phyloP scores from a whole-genome alignment of 2,888 invertebrate genomes.

The Congeria kusceri region DNA sequence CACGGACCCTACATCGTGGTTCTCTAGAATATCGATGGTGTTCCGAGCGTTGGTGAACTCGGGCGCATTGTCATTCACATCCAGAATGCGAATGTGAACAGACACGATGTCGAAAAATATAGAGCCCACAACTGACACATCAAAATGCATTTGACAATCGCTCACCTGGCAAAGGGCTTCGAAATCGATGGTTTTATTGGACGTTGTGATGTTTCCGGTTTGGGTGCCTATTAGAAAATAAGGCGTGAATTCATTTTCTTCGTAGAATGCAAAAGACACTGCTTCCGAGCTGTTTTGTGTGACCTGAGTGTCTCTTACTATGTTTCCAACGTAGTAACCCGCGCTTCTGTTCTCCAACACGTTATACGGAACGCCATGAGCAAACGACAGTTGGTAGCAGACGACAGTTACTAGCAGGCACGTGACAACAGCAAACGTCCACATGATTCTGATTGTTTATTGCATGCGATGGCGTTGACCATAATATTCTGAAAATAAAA shows the following conservation, averaged over 20 bases:
- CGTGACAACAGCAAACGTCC: conserved; percentile 1
- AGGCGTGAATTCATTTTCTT: conserved; percentile 6
- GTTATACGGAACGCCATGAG: conserved; percentile 29
- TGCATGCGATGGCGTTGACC: too few relatives aligned
- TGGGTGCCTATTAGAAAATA: conserved; percentile 42
- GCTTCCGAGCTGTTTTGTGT: conserved; percentile 33
- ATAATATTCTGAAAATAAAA: too few relatives aligned
- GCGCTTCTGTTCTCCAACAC: conserved; percentile 56
- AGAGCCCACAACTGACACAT: conserved; percentile 43
- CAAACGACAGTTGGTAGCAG: conserved; percentile 22
- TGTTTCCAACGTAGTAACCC: conserved; percentile 59
- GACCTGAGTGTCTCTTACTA: conserved; percentile 38
- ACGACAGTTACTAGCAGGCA: conserved; percentile 4
- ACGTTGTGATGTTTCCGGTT: conserved; percentile 49
- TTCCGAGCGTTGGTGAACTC: conserved; percentile 51
- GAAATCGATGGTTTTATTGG: conserved; percentile 40
- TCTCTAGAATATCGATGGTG: conserved; percentile 49
- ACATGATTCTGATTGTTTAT: too few relatives aligned
- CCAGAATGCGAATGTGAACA: conserved; percentile 62
- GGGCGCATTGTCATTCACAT: conserved; percentile 74
- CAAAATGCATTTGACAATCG: conserved; percentile 45
- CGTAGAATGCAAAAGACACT: conserved; percentile 26
- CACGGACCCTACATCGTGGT: conserved; percentile 37
- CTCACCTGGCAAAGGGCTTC: conserved; percentile 55
- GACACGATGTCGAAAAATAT: conserved; percentile 65